Evolutionary conservation across 2,113 vertebrate genomes (phyloP).

Genomic region (Charina bottae): DNA sequence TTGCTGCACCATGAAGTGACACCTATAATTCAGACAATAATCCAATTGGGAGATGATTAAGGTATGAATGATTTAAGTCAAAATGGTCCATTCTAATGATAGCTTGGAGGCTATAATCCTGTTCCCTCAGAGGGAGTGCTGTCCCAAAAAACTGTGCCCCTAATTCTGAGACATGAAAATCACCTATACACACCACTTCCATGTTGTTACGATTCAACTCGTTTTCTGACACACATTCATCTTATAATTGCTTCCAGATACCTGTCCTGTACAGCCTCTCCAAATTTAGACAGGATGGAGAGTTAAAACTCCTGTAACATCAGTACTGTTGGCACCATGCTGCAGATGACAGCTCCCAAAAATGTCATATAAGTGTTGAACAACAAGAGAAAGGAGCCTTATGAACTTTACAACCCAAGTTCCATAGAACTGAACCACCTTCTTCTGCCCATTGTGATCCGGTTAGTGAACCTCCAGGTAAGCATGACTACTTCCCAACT

Average conservation of each 20-base stretch:
- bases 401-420: background rate
- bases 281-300: background rate
- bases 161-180: background rate
- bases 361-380: background rate
- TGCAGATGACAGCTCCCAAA: background rate
- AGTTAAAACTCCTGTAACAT: background rate
- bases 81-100: background rate
- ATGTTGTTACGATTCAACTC: background rate
- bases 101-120: background rate
- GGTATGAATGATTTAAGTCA: background rate
- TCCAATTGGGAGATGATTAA: background rate
- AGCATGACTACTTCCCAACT: background rate
- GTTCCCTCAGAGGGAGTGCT: background rate
- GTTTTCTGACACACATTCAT: background rate
- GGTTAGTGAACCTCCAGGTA: background rate
- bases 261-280: background rate
- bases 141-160: background rate
- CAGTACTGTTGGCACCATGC: background rate
- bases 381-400: background rate
- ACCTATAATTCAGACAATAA: background rate
- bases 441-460: background rate
- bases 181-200: background rate
- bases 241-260: background rate
- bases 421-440: background rate
- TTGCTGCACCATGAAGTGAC: background rate